Evolutionary conservation across 37 sponge, comb jelly and placozoan species (phyloP).

Genomic region (Cliona cf. orientalis): DNA sequence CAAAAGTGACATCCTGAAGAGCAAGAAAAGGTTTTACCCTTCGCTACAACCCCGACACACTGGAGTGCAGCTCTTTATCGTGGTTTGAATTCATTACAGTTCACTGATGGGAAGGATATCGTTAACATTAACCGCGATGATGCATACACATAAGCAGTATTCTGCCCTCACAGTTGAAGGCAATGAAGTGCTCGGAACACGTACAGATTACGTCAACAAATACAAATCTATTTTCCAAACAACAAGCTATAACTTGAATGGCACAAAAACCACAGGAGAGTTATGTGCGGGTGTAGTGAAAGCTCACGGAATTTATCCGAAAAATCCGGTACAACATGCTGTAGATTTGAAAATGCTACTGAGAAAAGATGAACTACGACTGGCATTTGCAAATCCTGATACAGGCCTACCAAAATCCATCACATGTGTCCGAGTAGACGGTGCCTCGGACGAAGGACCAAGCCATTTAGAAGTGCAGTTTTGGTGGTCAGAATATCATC

Average conservation of each 20-base stretch:
- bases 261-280: constrained; percentile 26
- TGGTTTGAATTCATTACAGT: no score
- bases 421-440: no score
- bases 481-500: constrained; percentile 14
- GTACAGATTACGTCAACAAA: constrained; percentile 30
- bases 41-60: no score
- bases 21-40: no score
- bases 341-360: not conserved
- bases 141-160: no score
- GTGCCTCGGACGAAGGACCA: constrained; percentile 34
- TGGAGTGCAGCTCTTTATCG: no score
- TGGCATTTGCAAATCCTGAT: not conserved
- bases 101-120: no score
- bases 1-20: no score
- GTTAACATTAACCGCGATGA: no score
- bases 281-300: constrained; percentile 41
- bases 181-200: no score
- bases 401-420: not conserved
- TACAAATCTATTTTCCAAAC: constrained; percentile 24
- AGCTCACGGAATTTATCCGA: not conserved
- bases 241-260: constrained; percentile 27
- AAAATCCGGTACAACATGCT: constrained; percentile 7
- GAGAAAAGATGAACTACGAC: not conserved
- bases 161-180: no score
- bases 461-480: constrained; percentile 24